Base-by-base conservation (phyloP, 2,797 vertebrate genomes). In the Chaetodon trifasciatus region DNA sequence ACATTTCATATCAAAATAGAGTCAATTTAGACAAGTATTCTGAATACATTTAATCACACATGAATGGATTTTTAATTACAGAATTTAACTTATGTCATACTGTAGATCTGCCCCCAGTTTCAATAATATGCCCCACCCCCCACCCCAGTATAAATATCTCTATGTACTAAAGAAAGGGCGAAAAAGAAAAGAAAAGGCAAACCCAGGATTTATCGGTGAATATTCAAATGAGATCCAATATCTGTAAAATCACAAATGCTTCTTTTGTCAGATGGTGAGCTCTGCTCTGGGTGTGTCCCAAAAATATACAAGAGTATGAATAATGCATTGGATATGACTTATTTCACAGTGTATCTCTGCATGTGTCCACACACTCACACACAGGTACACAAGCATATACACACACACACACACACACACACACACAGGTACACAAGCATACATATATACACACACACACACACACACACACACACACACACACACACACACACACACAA, bases 281-380 rank as follows among this genome's bases (percentile, higher is more conserved):
- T 86, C 74, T 77, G 65, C 69, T 86, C 79, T 79, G 79, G 78
- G 78, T 23, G 58, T 87, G 80, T 91, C 86, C 79, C 79, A 83
- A 92, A 92, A 93, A 87, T 89, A 90, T 88, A 93, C 90, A 93
- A 88, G 86, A 85, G 69, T 57, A 91, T 92, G 87, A 91, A 87
- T 87, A 83, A 93, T 92, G 88, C 62, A 89, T 86, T 32, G 61
- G 74, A 86, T 86, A 89, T 82, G 84, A 91, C 83, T 89, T 91
- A 85, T 93, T 94, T 94, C 91, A 93, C 92, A 94, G 93, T 94
- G 94, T 94, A 91, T 88, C 69, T 88, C 83, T 88, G 84, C 63
- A 90, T 83, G 82, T 79, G 78, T 74, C 65, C 52, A n/a, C 70
- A 73, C 66, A 52, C 75, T 8, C 56, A 12, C 60, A 65, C 52